phyloP scores from a whole-genome alignment of 2,797 vertebrate species.

The Amblyopsis hoosieri region DNA sequence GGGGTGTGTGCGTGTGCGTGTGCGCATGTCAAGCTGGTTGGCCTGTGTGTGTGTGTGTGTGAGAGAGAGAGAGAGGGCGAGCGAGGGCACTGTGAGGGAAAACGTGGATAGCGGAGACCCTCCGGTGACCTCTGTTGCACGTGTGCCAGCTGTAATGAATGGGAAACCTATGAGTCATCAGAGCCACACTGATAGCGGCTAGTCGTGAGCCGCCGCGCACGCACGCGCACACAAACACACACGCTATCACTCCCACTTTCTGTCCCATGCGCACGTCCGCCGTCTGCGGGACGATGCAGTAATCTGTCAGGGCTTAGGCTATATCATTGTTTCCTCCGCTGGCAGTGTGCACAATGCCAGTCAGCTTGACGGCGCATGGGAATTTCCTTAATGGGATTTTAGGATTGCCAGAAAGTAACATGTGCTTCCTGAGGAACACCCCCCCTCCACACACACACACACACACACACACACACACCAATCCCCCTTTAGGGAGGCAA shows the following conservation, averaged over 20 bases:
- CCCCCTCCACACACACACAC: constrained; percentile 25
- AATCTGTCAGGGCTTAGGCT: constrained; percentile 50
- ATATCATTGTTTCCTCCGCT: constrained; percentile 54
- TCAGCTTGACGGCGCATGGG: constrained; percentile 32
- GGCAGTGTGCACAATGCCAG: constrained; percentile 49
- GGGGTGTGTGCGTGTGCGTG: constrained; percentile 46
- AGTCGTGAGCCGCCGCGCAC: constrained; percentile 58
- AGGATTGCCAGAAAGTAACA: constrained; percentile 51
- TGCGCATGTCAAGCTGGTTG: constrained; percentile 32
- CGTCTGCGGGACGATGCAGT: constrained; percentile 25
- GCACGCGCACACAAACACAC: constrained; percentile 22
- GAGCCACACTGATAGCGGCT: constrained; percentile 69
- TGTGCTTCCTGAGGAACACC: constrained; percentile 42
- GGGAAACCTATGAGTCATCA: constrained; percentile 79
- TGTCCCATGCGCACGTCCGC: constrained; percentile 9
- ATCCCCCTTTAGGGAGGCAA: constrained; percentile 20
- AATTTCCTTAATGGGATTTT: constrained; percentile 64
- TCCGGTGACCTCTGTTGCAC: constrained; percentile 65
- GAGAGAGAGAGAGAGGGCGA: constrained; percentile 25
- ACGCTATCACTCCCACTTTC: constrained; percentile 27
- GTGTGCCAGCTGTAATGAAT: constrained; percentile 73
- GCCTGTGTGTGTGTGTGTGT: constrained; percentile 39
- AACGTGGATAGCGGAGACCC: constrained; percentile 79
- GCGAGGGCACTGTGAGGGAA: constrained; percentile 68
- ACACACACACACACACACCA: constrained; percentile 22